Evolutionary conservation across 2,113 vertebrate genomes (phyloP), one percentile per base, ranked within the genome.

Genomic region (Shinisaurus crocodilurus): DNA sequence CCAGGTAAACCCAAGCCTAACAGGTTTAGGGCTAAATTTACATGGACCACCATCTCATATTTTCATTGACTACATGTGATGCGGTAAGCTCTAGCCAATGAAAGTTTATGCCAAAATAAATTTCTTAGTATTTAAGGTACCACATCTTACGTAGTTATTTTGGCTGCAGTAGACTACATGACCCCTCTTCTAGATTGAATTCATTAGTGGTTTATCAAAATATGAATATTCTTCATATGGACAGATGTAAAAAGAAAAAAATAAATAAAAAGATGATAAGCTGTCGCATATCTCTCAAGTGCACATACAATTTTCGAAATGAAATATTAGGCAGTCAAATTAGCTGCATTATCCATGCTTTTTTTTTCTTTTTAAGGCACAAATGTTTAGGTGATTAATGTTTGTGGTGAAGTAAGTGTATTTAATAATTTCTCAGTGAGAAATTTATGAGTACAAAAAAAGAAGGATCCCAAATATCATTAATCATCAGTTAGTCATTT

Each of bases 371-470:
- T n/a, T 48, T 91, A 81, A 77, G 87, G 92, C 88, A 86, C 86
- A 86, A 82, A 84, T 79, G 69, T 93, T 96, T 94, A 95, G 88
- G 63, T 95, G 86, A 95, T 89, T 86, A 90, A 93, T 79, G 80
- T 94, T 94, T 94, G 93, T 92, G 91, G 90, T 87, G 91, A 90
- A 92, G 91, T 76, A 94, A 81, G 70, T 1, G 0, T 82, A 93
- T 94, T 94, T 77, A 85, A 89, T 84, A 89, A 90, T 95, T 96
- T 96, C 93, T 96, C 90, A 94, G 90, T 93, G 93, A 95, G 91
- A 94, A 96, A 90, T 75, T 93, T 93, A 92, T 0, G 93, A 94
- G 81, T 93, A 91, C 72, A 92, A 85, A 91, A 91, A 89, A 92
- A 89, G 90, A 94, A 92, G 90, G 90, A 94, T 95, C 91, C 82